phyloP scores from a whole-genome alignment of 2,888 invertebrate species.

The Sinhomidia bicolor region DNA sequence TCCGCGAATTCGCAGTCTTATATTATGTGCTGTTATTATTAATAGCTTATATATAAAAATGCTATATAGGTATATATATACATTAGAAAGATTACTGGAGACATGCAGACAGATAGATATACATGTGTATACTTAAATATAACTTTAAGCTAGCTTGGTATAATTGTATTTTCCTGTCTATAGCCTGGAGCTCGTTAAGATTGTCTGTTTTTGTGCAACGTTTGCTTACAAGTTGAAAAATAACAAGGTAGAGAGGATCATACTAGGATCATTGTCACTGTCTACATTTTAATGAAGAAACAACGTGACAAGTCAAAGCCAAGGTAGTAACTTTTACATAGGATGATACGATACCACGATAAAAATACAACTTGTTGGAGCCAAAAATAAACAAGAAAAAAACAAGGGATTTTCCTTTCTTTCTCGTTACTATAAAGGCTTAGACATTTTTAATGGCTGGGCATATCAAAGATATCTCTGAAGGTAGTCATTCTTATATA shows the following conservation, averaged over 20 bases:
- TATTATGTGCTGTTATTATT: too few species aligned
- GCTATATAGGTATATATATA: too few species aligned
- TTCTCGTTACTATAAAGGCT: not conserved
- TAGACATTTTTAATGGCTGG: not conserved
- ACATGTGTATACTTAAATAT: too few species aligned
- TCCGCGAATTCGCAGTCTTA: too few species aligned
- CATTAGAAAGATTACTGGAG: too few species aligned
- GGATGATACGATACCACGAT: not conserved
- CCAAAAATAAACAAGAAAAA: not conserved
- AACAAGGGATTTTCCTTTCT: not conserved
- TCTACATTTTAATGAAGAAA: conserved; percentile 7
- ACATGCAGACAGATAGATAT: too few species aligned
- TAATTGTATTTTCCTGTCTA: not conserved
- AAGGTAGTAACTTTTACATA: not conserved
- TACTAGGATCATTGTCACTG: conserved; percentile 24
- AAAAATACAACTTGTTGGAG: not conserved
- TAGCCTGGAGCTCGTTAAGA: not conserved
- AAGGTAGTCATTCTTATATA: too few species aligned
- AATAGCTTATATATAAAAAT: too few species aligned
- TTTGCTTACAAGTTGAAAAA: not conserved
- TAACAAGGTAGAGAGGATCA: conserved; percentile 27
- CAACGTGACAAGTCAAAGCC: not conserved
- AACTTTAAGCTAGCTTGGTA: too few species aligned
- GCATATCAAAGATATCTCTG: not conserved
- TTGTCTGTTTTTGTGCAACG: not conserved